These are phyloP conservation scores for Lineus longissimus DNA, from an alignment of 1,140 invertebrate genomes.

Conservation along the genomic window DNA sequence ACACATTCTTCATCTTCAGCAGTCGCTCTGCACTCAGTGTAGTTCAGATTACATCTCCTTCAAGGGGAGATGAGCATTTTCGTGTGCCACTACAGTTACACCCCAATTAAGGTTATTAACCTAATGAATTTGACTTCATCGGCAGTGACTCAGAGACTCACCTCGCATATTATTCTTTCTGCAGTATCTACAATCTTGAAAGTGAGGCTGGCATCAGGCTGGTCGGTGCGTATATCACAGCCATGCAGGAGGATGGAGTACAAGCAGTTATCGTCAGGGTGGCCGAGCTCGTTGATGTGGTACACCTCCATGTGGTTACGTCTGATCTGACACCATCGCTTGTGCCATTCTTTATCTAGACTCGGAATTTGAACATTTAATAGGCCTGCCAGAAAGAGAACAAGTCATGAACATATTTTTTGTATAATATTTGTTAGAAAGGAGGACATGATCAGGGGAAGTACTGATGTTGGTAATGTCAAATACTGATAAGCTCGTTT, in stretches of 20 bases:
- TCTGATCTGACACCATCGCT: not conserved
- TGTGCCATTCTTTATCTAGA: not conserved
- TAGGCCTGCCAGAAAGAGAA: not conserved
- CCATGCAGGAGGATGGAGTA: not conserved
- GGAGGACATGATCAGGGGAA: too few species aligned
- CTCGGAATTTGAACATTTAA: not conserved
- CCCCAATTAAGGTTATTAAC: too few species aligned
- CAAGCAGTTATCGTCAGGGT: not conserved
- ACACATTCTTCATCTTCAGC: too few species aligned
- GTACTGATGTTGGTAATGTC: too few species aligned
- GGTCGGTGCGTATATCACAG: slow-evolving; percentile 2
- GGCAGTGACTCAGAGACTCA: not conserved
- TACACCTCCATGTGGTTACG: not conserved
- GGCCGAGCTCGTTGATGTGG: not conserved
- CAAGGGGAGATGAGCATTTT: too few species aligned
- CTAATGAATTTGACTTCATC: too few species aligned
- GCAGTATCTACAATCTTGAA: not conserved
- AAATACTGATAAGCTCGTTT: too few species aligned
- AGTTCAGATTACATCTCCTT: too few species aligned
- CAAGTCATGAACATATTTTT: too few species aligned
- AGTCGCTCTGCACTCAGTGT: too few species aligned
- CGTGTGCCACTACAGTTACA: too few species aligned
- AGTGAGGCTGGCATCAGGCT: not conserved
- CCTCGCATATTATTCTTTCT: not conserved
- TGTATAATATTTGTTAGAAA: too few species aligned